A percentile compares a stretch with the other conserved stretches of the same genome.
Evolutionary conservation across 2,113 vertebrate genomes (phyloP).

Genomic region (Peromyscus leucopus): DNA sequence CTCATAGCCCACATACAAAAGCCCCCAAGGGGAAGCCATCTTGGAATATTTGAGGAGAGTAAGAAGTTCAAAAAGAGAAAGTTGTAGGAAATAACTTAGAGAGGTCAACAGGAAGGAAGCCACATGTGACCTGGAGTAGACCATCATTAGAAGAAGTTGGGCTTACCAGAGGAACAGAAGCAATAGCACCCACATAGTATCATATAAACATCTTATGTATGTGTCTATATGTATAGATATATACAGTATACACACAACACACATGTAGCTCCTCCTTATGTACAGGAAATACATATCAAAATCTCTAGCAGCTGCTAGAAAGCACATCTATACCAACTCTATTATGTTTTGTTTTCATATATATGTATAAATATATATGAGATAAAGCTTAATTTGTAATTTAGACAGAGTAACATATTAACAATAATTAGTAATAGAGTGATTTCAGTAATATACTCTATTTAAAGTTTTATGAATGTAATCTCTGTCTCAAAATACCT

Average conservation of each 20-base stretch:
- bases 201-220: neutral
- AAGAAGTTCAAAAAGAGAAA: neutral
- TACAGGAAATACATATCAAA: neutral
- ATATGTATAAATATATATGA: neutral
- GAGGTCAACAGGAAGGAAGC: neutral
- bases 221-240: neutral
- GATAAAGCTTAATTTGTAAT: neutral
- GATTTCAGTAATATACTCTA: neutral
- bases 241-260: neutral
- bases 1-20: neutral
- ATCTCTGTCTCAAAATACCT: neutral
- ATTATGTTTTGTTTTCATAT: neutral
- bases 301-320: neutral
- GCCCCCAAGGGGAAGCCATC: neutral
- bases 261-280: neutral
- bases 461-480: neutral
- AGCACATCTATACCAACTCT: neutral
- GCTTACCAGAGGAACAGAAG: neutral
- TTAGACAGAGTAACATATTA: neutral
- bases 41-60: neutral
- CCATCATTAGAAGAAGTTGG: neutral
- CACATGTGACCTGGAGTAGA: neutral
- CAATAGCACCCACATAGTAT: fast-evolving
- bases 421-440: neutral
- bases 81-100: neutral